Base-by-base conservation (phyloP, 2,113 vertebrate genomes). In the Hipposideros armiger region DNA sequence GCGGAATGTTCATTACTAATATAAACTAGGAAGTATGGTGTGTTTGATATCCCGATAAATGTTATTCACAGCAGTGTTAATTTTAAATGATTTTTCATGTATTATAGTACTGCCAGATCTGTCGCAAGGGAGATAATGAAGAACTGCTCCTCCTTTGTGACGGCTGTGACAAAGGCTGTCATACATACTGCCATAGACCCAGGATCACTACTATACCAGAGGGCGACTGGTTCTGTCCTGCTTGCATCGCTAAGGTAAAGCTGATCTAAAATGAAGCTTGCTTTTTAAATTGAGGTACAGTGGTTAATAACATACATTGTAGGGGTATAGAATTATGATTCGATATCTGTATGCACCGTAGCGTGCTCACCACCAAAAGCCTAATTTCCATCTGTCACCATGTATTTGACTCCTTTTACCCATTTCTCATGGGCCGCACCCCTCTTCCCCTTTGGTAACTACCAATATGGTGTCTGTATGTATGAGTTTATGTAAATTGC, bases 201-300 rank as follows among this genome's bases (percentile, higher is more conserved):
- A 99, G 99, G 98, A 99, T 99, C 98, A 99, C 99, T 74, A 98
- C 98, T 86, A 99, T 99, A 96, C 99, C 99, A 3, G 99, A 99
- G 82, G 99, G 99, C 86, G 99, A 99, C 98, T 99, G 99, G 99
- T 99, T 99, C 98, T 99, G 99, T 98, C 99, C 99, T 26, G 99
- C 99, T 97, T 99, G 99, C 98, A 99, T 99, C 97, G 99, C 99
- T 90, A 99, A 99, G 99, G 99, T 99, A 99, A 98, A 83, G 17
- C 2, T 84, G 16, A 82, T 77, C 17, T 56, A 72, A 58, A 81
- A 66, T 36, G 70, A 47, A 47, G 15, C 36, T 69, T 77, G 64
- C 60, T 56, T 82, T 72, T 70, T 67, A 15, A 45, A 58, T 87
- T 45, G 36, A 60, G 70, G 52, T 87, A 45, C 54, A 5, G 16